phyloP scores from a whole-genome alignment of 2,888 invertebrate genomes.

The Nebria salina region DNA sequence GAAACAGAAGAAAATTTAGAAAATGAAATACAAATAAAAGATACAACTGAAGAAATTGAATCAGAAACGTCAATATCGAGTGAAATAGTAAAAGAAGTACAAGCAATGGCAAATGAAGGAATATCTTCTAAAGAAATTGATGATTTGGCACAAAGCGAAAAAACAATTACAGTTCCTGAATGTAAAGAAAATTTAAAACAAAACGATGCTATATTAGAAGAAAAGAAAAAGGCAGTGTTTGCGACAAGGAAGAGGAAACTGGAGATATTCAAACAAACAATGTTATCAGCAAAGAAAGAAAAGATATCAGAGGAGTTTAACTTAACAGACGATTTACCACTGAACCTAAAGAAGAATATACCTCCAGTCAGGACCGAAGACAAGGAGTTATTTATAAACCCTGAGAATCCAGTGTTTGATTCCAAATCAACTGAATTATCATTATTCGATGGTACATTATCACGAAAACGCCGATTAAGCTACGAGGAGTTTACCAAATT shows the following conservation, averaged over 20 bases:
- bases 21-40: neutral
- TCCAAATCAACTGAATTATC: neutral
- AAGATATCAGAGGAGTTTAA: neutral
- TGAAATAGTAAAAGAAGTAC: neutral
- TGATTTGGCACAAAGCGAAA: conserved; percentile 32
- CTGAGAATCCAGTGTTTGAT: conserved; percentile 23
- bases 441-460: conserved; percentile 3
- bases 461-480: conserved; percentile 26
- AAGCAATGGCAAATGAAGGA: conserved; percentile 17
- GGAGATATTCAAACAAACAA: conserved; percentile 6
- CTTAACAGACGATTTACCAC: neutral
- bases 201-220: neutral
- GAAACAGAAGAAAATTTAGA: conserved; percentile 2
- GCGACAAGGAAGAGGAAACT: conserved; percentile 13
- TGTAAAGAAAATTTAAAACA: conserved; percentile 18
- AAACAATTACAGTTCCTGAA: conserved; percentile 14
- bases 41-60: neutral
- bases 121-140: conserved; percentile 20
- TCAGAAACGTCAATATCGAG: neutral
- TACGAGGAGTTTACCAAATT: conserved; percentile 14
- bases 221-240: conserved; percentile 17
- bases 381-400: conserved; percentile 37
- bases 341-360: neutral
- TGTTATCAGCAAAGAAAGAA: conserved; percentile 3
- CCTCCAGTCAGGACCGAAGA: conserved; percentile 21